These are phyloP conservation scores for Octopus sinensis DNA, from an alignment of 1,140 invertebrate genomes.

Conservation along the genomic window DNA sequence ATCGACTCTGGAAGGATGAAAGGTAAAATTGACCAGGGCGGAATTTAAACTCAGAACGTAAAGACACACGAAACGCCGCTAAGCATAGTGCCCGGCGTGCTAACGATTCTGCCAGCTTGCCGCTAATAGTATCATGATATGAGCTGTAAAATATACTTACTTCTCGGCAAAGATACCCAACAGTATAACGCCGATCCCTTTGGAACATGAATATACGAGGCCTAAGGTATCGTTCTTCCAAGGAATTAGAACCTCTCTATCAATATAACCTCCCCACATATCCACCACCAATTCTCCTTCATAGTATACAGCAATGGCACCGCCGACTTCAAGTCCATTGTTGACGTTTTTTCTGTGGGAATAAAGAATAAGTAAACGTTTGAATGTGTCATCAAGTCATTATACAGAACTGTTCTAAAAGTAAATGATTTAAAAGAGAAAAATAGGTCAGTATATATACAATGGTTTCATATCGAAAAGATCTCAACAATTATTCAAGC, in stretches of 20 bases:
- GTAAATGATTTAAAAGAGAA: no score
- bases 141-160: constrained; percentile 21
- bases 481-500: no score
- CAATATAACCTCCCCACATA: constrained; percentile 53
- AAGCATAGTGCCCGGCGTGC: no score
- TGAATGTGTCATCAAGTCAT: not conserved
- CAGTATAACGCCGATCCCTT: constrained; percentile 52
- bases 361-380: not conserved
- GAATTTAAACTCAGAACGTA: no score
- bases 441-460: no score
- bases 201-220: constrained; percentile 45
- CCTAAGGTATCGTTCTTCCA: constrained; percentile 45
- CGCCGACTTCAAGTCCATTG: constrained; percentile 42
- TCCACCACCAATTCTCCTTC: constrained; percentile 44
- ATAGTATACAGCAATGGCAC: constrained; percentile 50
- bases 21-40: no score
- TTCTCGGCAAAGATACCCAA: constrained; percentile 56
- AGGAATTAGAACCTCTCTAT: constrained; percentile 32
- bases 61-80: no score
- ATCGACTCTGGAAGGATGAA: no score
- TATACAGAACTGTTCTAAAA: no score
- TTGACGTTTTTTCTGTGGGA: constrained; percentile 37
- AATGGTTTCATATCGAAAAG: no score
- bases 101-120: no score
- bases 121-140: no score